Base-by-base conservation (phyloP, 2,113 vertebrate species). In the Nannobrachium achirus region DNA sequence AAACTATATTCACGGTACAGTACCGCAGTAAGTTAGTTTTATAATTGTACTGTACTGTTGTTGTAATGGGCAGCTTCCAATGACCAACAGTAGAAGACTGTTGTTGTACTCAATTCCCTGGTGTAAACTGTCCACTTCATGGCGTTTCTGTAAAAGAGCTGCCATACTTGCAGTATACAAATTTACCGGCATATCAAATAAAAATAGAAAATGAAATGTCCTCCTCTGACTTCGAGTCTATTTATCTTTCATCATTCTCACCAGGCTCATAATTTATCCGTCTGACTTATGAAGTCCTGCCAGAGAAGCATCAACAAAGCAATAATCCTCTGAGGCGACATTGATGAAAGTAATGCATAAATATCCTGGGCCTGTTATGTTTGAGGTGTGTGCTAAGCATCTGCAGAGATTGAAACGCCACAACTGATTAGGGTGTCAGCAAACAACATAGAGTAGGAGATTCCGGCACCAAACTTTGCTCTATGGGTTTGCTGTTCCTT, bases 331-430 rank as follows among this genome's bases (percentile, higher is more conserved):
- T 59, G 11, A 42, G 66, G 71, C 16, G 41, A 72, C 55, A 15
- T 51, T 69, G 56, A 85, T 79, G 66, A 79, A 83, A 80, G 63
- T 16, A 50, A 56, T 81, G 49, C 68, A 72, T 73, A 51, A 61
- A 73, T 72, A 69, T 48, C 38, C 25, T 58, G 25, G 25, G 50
- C 55, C 50, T 76, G 39, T 51, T 52, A 33, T 33, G 25, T 66
- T 69, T 59, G 41, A 45, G 56, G 38, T 44, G 69, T 72, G 68
- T 73, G 48, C 63, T 79, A 50, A 13, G 42, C 38, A 75, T 65
- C 67, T 44, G 55, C 45, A 62, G 65, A 79, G 70, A 72, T 71
- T 46, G 66, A 77, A 76, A 74, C 66, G 48, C 44, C 53, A 40
- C 56, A 61, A 71, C 42, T 63, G 63, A 66, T 78, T 60, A 69